Conservation (phyloP, 2,113 vertebrate genomes). For the Lophotis ruficrista region DNA sequence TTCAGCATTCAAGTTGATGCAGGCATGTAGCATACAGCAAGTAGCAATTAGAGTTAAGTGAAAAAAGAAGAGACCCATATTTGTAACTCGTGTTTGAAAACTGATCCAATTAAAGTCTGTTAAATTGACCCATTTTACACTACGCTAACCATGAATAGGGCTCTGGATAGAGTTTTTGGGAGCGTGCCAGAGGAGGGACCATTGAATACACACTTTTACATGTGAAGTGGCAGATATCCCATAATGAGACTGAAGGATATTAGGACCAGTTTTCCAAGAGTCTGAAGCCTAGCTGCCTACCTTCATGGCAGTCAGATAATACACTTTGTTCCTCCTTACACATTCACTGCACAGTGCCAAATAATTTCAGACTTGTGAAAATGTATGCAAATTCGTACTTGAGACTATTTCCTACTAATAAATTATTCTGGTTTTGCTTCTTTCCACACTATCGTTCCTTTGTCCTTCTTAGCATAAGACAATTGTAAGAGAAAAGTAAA, state of each 20-base stretch:
- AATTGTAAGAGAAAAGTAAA: background rate
- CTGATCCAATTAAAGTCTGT: constrained; percentile 60
- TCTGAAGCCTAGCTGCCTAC: background rate
- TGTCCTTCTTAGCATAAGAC: background rate
- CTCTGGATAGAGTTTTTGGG: constrained; percentile 36
- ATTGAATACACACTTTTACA: constrained; percentile 37
- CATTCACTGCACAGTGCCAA: background rate
- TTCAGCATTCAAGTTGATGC: background rate
- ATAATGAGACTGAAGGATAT: background rate
- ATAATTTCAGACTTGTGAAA: background rate
- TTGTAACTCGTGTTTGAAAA: constrained; percentile 64
- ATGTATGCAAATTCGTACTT: background rate
- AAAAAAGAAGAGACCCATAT: constrained; percentile 48
- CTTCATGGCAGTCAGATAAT: background rate
- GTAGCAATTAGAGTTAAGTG: constrained; percentile 43
- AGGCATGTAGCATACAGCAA: background rate
- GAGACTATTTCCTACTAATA: background rate
- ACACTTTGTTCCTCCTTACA: background rate
- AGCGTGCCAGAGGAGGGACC: constrained; percentile 33
- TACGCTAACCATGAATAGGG: constrained; percentile 46
- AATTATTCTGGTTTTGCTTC: background rate
- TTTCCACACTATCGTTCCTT: background rate
- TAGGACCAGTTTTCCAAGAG: background rate
- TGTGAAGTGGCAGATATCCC: constrained; percentile 12
- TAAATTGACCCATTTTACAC: constrained; percentile 65